Evolutionary conservation across 2,888 invertebrate species (phyloP), one percentile per base, ranked within the genome.

Genomic region (Halictus quadricinctus): DNA sequence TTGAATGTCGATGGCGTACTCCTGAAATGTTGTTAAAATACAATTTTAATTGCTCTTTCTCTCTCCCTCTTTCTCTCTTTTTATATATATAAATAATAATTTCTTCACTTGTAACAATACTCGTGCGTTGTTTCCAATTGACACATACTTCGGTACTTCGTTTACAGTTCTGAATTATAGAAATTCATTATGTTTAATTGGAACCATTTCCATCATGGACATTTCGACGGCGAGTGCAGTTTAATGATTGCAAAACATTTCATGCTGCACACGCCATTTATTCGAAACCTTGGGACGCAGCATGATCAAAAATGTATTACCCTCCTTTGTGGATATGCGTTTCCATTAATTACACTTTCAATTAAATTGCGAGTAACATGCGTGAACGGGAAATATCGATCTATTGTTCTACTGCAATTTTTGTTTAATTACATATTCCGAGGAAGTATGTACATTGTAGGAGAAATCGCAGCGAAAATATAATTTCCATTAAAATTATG

Each of bases 21-120:
- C 25, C n/a, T 43, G 80, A 79, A 80, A 81, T 79, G 73, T 83
- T 86, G 83, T 66, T 54, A 48, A n/a, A 76, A 80, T 87, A 80
- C 83, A 83, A 76, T 80, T 80, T 80, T 72, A 83, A 83, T 83
- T 83, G 72, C 3, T 36, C 36, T 36, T 74, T 76, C 21, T 21
- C 36, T 36, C 36, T 36, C 6, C 4, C 3, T 36, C 36, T 36
- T 74, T 76, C 21, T 21, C 36, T 36, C 36, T 36, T 5, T 36
- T 36, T 36, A 36, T 36, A 5, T 3, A 36, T 36, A 5, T 36
- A 4, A 36, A 36, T 36, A 36, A 36, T 36, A 36, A 36, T 36
- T 36, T 36, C 36, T 36, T 36, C 80, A 76, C 75, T 76, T 81
- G 74, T 60, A 81, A 76, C 73, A 70, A 73, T 50, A 21, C 72